phyloP scores from a whole-genome alignment of 2,888 invertebrate genomes.

The Altica lythri region DNA sequence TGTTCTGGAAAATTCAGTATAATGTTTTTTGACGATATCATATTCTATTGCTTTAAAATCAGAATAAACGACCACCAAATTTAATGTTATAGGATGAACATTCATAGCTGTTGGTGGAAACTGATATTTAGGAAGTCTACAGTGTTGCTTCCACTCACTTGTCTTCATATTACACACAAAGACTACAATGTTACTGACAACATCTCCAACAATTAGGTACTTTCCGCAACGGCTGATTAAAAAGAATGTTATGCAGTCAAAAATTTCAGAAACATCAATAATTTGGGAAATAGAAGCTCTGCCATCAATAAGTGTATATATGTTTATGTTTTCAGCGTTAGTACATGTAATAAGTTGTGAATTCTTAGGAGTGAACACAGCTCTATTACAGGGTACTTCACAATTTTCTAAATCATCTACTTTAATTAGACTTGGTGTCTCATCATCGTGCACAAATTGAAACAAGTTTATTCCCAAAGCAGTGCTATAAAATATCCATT shows the following conservation, averaged over 20 bases:
- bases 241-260: conserved; percentile 62
- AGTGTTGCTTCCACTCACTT: conserved; percentile 58
- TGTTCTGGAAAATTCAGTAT: conserved; percentile 67
- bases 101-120: conserved; percentile 74
- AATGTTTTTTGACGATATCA: conserved; percentile 65
- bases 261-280: conserved; percentile 61
- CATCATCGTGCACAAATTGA: conserved; percentile 56
- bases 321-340: conserved; percentile 52
- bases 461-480: conserved; percentile 69
- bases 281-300: conserved; percentile 53
- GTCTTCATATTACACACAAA: conserved; percentile 58
- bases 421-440: conserved; percentile 47
- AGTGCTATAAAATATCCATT: conserved; percentile 78
- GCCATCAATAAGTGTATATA: conserved; percentile 54
- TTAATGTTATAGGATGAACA: conserved; percentile 64
- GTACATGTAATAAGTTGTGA: conserved; percentile 57
- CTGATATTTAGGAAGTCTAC: conserved; percentile 71
- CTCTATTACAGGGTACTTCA: conserved; percentile 45
- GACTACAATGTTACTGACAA: conserved; percentile 67
- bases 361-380: conserved; percentile 56
- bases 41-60: conserved; percentile 85
- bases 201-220: conserved; percentile 72
- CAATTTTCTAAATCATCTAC: conserved; percentile 49
- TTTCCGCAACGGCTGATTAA: conserved; percentile 61
- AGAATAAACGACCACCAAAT: conserved; percentile 74